phyloP scores from a whole-genome alignment of 2,888 invertebrate species.

The Polyommatus iphigenia region DNA sequence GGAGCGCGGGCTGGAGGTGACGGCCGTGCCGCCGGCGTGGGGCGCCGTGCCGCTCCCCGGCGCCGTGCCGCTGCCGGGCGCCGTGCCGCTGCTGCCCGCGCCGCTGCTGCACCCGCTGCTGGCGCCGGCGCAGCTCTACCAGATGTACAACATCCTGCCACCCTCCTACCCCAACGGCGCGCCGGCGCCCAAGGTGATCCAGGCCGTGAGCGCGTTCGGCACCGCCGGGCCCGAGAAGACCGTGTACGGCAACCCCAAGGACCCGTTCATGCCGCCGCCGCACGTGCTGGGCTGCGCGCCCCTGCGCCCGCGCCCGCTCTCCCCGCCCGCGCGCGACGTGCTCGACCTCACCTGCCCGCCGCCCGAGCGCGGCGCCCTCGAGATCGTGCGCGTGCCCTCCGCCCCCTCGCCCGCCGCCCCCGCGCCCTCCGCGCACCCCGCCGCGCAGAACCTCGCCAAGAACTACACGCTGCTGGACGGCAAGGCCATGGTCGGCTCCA shows the following conservation, averaged over 20 bases:
- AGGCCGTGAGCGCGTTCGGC: conserved; percentile 83
- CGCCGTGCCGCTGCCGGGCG: conserved; percentile 45
- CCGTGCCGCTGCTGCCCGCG: conserved; percentile 56
- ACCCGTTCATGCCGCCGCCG: conserved; percentile 80
- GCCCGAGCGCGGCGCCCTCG: conserved; percentile 59
- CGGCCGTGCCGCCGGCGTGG: conserved; percentile 78
- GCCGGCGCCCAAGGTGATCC: conserved; percentile 77
- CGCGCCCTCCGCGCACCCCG: conserved; percentile 65
- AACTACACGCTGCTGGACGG: conserved; percentile 69
- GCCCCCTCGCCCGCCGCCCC: conserved; percentile 60
- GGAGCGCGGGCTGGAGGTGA: conserved; percentile 87
- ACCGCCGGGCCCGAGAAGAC: conserved; percentile 79
- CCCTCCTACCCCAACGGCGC: conserved; percentile 57
- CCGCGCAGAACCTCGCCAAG: conserved; percentile 71
- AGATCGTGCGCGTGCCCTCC: conserved; percentile 78
- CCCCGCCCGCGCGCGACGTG: conserved; percentile 75
- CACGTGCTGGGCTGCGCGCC: conserved; percentile 72
- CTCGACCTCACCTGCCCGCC: conserved; percentile 81
- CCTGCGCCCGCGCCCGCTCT: conserved; percentile 52
- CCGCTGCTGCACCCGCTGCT: conserved; percentile 71
- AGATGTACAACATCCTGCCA: conserved; percentile 66
- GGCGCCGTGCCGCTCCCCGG: conserved; percentile 46
- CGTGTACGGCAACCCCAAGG: conserved; percentile 87
- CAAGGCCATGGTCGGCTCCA: conserved; percentile 79
- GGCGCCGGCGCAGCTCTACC: conserved; percentile 72